Base-by-base conservation (phyloP, 2,888 invertebrate species). In the Pristionchus mayeri region DNA sequence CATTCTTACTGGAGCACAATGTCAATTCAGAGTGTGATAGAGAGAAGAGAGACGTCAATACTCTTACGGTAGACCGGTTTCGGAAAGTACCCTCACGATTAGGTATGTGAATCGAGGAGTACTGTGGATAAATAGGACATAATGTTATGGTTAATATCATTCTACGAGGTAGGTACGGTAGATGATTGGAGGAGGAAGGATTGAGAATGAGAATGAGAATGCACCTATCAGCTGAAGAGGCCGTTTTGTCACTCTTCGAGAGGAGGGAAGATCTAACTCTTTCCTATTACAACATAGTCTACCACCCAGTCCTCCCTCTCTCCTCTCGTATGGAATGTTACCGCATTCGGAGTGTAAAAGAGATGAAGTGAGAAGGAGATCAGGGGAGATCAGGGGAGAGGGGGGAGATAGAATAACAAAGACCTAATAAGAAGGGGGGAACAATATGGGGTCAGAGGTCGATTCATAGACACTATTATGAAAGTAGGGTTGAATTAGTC, bases 1-100 rank as follows among this genome's bases (percentile, higher is more conserved):
- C 57, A 76, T 76, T 76, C 76, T 76, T 37, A 37, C 76, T 76
- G 76, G 76, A 76, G 40, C 71, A 71, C 24, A 76, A 76, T 44
- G 76, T 48, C 48, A 76, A 50, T 44, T 44, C 21, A 27, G 76
- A 50, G 76, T 27, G 76, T 44, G 76, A 76, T 44, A 76, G 44
- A 40, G 76, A 48, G 76, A 48, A 37, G 40, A 44, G 27, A 50
- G 48, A 50, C 24, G 76, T 48, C 48, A 76, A 67, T 40, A 60
- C 24, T 16, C 27, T 34, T 76, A 76, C 76, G 44, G 76, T 76
- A 50, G 75, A 76, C 44, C 76, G 76, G 50, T 76, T 44, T 21
- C 11, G 24, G 76, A 48, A 44, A 76, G 48, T 44, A 27, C 27
- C 44, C 24, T 44, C n/a, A 48, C 21, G 27, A 76, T 76, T n/a